A percentile compares a stretch with the other conserved stretches of the same genome.
Conservation (phyloP, 53 echinoderm and acorn worm species). For the Actinopyga echinites region DNA sequence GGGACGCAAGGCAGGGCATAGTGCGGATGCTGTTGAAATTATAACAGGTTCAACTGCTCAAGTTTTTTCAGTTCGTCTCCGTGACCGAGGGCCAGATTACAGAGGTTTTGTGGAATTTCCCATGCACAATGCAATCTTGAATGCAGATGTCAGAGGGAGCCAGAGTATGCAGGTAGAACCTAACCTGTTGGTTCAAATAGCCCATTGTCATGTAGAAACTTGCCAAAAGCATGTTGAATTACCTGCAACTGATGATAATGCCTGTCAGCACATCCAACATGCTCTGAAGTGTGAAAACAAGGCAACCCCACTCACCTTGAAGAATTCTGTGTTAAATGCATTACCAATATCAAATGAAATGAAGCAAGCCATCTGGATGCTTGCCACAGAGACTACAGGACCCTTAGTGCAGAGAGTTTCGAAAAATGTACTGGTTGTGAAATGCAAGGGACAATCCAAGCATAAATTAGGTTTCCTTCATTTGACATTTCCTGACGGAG, state of each 20-base stretch:
- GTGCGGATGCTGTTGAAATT: conserved; percentile 90
- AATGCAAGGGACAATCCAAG: conserved; percentile 84
- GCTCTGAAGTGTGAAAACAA: conserved; percentile 77
- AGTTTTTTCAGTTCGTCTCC: conserved; percentile 86
- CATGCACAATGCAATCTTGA: conserved; percentile 60
- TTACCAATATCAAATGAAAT: conserved; percentile 88
- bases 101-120: conserved; percentile 92
- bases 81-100: conserved; percentile 92
- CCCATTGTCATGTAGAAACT: conserved; percentile 80
- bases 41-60: conserved; percentile 88
- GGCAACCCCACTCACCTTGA: conserved; percentile 83
- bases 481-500: conserved; percentile 79
- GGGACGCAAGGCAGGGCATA: conserved; percentile 79
- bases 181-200: conserved; percentile 46
- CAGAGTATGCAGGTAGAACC: conserved; percentile 48
- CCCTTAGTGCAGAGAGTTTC: conserved; percentile 92
- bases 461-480: conserved; percentile 89
- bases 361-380: conserved; percentile 93
- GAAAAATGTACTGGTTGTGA: conserved; percentile 95
- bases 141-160: conserved; percentile 13
- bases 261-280: conserved; percentile 72
- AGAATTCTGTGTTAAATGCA: conserved; percentile 86
- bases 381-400: conserved; percentile 95
- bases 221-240: conserved; percentile 73
- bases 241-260: conserved; percentile 25